Conservation (phyloP, 1,140 invertebrate species). For the Charaxes varanes region DNA sequence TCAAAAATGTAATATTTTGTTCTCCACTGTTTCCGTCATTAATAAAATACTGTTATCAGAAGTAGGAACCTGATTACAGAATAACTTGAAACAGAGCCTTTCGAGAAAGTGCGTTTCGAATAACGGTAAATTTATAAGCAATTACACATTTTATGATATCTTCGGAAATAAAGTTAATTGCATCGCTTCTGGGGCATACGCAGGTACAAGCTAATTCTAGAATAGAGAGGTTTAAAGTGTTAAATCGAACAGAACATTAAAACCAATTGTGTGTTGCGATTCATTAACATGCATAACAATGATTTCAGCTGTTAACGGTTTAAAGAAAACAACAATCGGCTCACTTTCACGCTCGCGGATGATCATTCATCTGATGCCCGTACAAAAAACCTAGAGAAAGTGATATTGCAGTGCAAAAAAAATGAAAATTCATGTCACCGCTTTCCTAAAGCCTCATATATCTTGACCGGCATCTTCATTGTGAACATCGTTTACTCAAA, state of each 20-base stretch:
- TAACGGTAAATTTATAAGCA: conserved; percentile 13
- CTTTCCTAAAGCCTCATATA: conserved; percentile 51
- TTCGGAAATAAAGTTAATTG: conserved; percentile 4
- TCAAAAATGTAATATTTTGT: too few relatives aligned
- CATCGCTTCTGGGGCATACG: conserved; percentile 5
- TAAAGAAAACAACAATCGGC: conserved; percentile 51
- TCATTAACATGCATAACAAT: conserved; percentile 52
- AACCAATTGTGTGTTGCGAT: conserved; percentile 44
- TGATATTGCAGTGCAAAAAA: conserved; percentile 59
- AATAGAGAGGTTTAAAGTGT: conserved; percentile 8
- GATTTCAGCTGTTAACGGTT: conserved; percentile 36
- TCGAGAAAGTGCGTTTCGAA: conserved; percentile 6
- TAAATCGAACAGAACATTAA: conserved; percentile 36
- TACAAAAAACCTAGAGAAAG: conserved; percentile 67
- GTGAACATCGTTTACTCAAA: conserved; percentile 16
- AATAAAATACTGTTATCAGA: too few relatives aligned
- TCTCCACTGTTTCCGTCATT: too few relatives aligned
- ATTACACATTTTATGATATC: conserved; percentile 11
- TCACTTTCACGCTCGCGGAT: conserved; percentile 65
- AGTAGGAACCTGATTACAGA: too few relatives aligned
- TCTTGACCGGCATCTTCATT: conserved; percentile 41
- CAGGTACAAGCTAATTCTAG: background rate
- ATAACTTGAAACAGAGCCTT: too few relatives aligned
- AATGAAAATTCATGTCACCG: conserved; percentile 63
- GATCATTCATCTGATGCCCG: conserved; percentile 48